Conservation (phyloP, 2,888 invertebrate species). For the Cryptocephalus primarius region DNA sequence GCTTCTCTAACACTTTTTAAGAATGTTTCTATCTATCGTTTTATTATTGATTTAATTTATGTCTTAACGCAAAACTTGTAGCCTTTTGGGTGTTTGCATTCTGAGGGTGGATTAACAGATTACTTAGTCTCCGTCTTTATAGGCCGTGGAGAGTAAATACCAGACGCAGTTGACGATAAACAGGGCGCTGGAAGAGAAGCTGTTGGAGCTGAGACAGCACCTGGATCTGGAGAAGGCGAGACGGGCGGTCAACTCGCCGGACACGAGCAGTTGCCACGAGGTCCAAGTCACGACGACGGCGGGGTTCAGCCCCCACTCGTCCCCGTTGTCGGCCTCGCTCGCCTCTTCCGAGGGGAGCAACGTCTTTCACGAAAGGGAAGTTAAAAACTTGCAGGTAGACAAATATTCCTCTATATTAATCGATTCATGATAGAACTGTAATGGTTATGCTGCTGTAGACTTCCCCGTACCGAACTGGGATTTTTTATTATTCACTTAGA, state of each 20-base stretch:
- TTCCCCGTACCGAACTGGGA: too few species aligned
- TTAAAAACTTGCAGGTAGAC: slow-evolving; percentile 48
- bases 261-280: slow-evolving; percentile 42
- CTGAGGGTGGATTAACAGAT: too few species aligned
- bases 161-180: slow-evolving; percentile 44
- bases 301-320: slow-evolving; percentile 41
- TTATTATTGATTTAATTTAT: too few species aligned
- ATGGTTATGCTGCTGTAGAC: too few species aligned
- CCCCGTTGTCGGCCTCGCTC: slow-evolving; percentile 51
- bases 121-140: too few species aligned
- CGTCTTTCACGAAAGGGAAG: slow-evolving; percentile 41
- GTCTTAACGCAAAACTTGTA: too few species aligned
- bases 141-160: slow-evolving; percentile 51
- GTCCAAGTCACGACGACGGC: slow-evolving; percentile 38
- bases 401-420: background rate
- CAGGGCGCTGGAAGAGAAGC: slow-evolving; percentile 44
- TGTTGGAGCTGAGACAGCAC: slow-evolving; percentile 41
- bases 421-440: too few species aligned
- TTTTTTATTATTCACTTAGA: too few species aligned
- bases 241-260: slow-evolving; percentile 29
- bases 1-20: too few species aligned
- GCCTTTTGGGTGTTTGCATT: too few species aligned
- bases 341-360: slow-evolving; percentile 47
- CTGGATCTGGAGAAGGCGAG: slow-evolving; percentile 25
- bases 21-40: too few species aligned